Evolutionary conservation across 1,140 invertebrate genomes (phyloP), one percentile per base, ranked within the genome.

Genomic region (Drosophila navojoa): DNA sequence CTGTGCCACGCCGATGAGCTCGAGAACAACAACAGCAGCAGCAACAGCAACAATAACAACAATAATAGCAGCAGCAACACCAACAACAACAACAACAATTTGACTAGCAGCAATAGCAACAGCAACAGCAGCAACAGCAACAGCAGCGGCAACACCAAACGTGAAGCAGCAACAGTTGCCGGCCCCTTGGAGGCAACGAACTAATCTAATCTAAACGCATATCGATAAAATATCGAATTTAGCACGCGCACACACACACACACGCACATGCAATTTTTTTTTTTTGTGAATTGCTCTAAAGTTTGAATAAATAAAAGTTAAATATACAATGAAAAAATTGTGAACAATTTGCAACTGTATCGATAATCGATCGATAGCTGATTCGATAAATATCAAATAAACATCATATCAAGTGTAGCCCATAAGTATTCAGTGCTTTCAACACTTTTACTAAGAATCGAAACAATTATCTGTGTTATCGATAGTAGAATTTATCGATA

Each of bases 1-100:
- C 86, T 96, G 71, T 97, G 96, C 91, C 97, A 98, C 86, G 94
- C 94, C 4, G 94, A 95, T 45, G 95, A 95, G 73, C 64, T 89
- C 7, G 74, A 57, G 45, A 15, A 59, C 45, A 44, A 32, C 49
- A 55, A 42, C 47, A 66, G 25, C 57, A 53, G 11, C 55, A 55
- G 10, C 67, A 50, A 13, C 71, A 64, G 15, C 60, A 55, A 5
- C 54, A 44, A 13, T 55, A 59, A 11, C 57, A 50, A 19, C 50
- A 42, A 40, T 35, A 45, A n/a, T 38, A 47, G 6, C 38, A 60
- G 16, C 61, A 42, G 25, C 55, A 72, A 25, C 40, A 77, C 52
- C 53, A 67, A 52, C 15, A 70, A 25, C 40, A 77, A 57, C 53
- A 67, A 52, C 15, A 70, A 45, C 3, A 22, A 22, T 22, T 22